These are phyloP conservation scores for Drosophila malerkotliana DNA, from an alignment of 1,140 invertebrate species.

Conservation along the genomic window DNA sequence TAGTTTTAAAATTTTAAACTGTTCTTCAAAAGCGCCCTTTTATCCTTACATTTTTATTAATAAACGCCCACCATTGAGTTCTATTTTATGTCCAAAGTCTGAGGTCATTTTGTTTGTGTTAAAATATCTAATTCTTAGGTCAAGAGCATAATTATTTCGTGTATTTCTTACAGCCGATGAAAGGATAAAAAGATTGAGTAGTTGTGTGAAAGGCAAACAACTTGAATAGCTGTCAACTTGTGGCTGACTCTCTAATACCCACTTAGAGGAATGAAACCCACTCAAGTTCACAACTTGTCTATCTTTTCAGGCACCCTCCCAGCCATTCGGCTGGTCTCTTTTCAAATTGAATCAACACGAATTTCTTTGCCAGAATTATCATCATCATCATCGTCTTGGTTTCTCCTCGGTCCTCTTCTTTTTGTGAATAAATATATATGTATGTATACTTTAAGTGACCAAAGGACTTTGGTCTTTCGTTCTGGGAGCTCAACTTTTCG, in stretches of 20 bases:
- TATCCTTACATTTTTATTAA: not conserved
- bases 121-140: constrained; percentile 36
- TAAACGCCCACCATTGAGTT: not conserved
- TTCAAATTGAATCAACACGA: constrained; percentile 78
- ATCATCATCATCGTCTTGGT: constrained; percentile 29
- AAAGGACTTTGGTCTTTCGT: constrained; percentile 24
- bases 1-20: no score
- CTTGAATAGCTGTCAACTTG: constrained; percentile 57
- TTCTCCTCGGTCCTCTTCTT: constrained; percentile 22
- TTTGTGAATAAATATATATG: constrained; percentile 32
- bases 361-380: constrained; percentile 63
- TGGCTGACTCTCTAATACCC: constrained; percentile 30
- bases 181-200: constrained; percentile 17
- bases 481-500: constrained; percentile 36
- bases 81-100: not conserved
- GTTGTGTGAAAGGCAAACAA: constrained; percentile 49
- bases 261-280: constrained; percentile 42
- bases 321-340: constrained; percentile 45
- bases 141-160: constrained; percentile 54
- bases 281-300: constrained; percentile 49
- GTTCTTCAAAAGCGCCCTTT: not conserved
- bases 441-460: constrained; percentile 49
- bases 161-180: constrained; percentile 33
- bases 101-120: not conserved
- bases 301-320: constrained; percentile 39